These are phyloP conservation scores for Catajapyx aquilonaris DNA, from an alignment of 1,140 invertebrate species.

Conservation along the genomic window DNA sequence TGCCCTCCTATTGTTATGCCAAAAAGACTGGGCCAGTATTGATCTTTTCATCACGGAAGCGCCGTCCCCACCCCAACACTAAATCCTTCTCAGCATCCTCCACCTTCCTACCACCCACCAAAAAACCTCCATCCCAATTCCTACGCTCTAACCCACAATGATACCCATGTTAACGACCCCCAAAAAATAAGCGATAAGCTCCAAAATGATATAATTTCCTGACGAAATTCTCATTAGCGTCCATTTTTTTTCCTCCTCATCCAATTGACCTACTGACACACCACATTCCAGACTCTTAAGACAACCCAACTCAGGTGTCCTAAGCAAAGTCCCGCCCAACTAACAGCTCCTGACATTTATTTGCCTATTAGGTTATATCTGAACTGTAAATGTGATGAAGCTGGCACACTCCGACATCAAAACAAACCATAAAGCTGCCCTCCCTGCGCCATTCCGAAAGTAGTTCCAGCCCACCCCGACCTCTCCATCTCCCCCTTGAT, in stretches of 20 bases:
- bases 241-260: conserved; percentile 5
- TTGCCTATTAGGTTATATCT: conserved; percentile 7
- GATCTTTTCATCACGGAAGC: not conserved
- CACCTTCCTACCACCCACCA: too few relatives aligned
- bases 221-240: not conserved
- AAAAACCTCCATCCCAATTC: too few relatives aligned
- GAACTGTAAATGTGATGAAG: conserved; percentile 9
- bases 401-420: conserved; percentile 12
- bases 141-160: too few relatives aligned
- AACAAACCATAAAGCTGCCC: conserved; percentile 15
- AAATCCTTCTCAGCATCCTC: not conserved
- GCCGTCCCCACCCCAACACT: not conserved
- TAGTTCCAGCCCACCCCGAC: conserved; percentile 4
- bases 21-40: not conserved
- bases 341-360: conserved; percentile 7
- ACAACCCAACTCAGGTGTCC: too few relatives aligned
- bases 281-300: conserved; percentile 1
- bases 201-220: not conserved
- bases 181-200: not conserved
- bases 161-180: not conserved
- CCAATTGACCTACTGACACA: not conserved
- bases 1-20: not conserved
- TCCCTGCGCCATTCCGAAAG: conserved; percentile 13
- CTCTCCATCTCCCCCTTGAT: not conserved
- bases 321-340: too few relatives aligned